Evolutionary conservation across 2,113 vertebrate genomes (phyloP).

Genomic region (Motacilla tschutschensis): DNA sequence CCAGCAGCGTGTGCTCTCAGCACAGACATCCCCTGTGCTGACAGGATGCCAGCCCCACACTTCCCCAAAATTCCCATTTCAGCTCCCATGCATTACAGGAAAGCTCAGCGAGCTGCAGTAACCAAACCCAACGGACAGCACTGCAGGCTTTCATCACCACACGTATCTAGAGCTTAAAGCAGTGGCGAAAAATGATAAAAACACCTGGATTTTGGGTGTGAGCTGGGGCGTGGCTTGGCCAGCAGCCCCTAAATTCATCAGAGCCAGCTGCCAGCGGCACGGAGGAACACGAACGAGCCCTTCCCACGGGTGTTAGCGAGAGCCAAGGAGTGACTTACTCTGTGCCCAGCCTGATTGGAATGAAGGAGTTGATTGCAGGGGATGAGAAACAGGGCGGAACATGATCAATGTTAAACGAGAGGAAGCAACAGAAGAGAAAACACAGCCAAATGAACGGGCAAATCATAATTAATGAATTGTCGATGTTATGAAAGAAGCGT

Average conservation of each 20-base stretch:
- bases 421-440: conserved; percentile 77
- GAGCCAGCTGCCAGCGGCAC: neutral
- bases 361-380: conserved; percentile 89
- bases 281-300: neutral
- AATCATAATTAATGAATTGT: conserved; percentile 71
- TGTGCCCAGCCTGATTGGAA: conserved; percentile 93
- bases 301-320: conserved; percentile 67
- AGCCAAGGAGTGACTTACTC: conserved; percentile 90
- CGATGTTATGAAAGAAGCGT: conserved; percentile 72
- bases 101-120: neutral
- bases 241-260: neutral
- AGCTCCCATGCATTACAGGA: neutral
- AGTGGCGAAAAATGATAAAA: rapidly evolving
- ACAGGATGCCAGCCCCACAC: rapidly evolving
- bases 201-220: neutral
- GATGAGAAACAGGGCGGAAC: conserved; percentile 60
- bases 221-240: neutral
- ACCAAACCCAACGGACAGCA: neutral
- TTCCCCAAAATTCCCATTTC: neutral
- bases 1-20: neutral
- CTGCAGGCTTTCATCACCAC: rapidly evolving
- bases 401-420: conserved; percentile 84
- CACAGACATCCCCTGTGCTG: neutral
- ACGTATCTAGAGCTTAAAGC: rapidly evolving
- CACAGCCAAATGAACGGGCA: conserved; percentile 68